Conservation (phyloP, 2,797 vertebrate genomes). For the Syncerus caffer region DNA sequence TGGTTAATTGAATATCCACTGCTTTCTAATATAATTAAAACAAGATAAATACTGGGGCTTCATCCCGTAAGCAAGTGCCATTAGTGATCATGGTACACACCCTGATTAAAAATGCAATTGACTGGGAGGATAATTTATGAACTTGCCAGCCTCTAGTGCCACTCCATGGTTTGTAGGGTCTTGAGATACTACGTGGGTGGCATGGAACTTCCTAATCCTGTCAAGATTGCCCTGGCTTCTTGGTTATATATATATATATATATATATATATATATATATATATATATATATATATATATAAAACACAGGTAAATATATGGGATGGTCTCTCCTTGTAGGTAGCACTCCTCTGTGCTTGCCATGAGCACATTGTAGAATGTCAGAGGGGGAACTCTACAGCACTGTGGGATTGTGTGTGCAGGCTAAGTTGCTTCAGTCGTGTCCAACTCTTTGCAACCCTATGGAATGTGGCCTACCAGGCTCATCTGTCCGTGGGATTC, state of each 20-base stretch:
- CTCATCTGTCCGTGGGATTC: background rate
- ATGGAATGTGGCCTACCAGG: background rate
- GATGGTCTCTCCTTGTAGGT: background rate
- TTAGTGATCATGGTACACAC: conserved; percentile 69
- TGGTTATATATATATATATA: background rate
- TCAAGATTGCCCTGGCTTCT: background rate
- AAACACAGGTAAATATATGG: background rate
- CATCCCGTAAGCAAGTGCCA: conserved; percentile 74
- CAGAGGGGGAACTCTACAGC: background rate
- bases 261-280: background rate
- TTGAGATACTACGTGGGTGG: background rate
- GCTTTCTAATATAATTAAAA: conserved; percentile 86
- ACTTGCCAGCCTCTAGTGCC: conserved; percentile 70
- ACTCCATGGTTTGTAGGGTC: background rate
- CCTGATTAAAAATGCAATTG: conserved; percentile 79
- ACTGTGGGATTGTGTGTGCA: background rate
- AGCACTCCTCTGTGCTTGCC: background rate
- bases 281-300: background rate
- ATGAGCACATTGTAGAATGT: background rate
- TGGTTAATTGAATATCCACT: conserved; percentile 84
- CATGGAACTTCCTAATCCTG: background rate
- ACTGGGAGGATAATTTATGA: conserved; percentile 79
- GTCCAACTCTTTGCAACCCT: background rate
- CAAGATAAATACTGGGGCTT: conserved; percentile 84
- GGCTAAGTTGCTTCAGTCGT: background rate